Evolutionary conservation across 2,888 invertebrate species (phyloP).

Genomic region (Acanthopleura granulata): DNA sequence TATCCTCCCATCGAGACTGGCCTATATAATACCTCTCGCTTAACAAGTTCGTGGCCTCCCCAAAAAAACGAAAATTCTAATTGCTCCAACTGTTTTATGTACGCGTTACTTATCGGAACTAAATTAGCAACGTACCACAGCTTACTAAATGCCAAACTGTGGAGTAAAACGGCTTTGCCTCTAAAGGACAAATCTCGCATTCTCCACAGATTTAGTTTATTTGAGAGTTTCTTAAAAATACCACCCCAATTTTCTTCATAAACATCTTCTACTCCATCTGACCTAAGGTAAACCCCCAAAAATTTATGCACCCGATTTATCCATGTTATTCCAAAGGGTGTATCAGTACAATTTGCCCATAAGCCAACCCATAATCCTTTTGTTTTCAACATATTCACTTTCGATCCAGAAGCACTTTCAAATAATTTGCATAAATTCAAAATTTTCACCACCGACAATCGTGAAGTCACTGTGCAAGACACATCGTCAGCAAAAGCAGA

Average conservation of each 20-base stretch:
- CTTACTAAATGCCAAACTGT: background rate
- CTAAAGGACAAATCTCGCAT: background rate
- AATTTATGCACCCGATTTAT: background rate
- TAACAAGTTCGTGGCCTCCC: background rate
- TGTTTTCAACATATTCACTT: constrained; percentile 32
- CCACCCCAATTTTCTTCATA: background rate
- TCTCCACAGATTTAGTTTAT: background rate
- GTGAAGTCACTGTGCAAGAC: constrained; percentile 18
- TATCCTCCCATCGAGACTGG: background rate
- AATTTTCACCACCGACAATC: constrained; percentile 12
- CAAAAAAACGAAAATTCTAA: constrained; percentile 3
- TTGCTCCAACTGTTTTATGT: background rate
- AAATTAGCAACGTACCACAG: background rate
- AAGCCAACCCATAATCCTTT: constrained; percentile 32
- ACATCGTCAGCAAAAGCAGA: constrained; percentile 26
- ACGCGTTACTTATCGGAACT: background rate
- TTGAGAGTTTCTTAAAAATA: background rate
- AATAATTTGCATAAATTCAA: constrained; percentile 22
- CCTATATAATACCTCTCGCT: background rate
- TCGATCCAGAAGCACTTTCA: constrained; percentile 30
- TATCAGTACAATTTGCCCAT: constrained; percentile 33
- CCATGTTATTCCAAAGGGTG: constrained; percentile 1
- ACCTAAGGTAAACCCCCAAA: background rate
- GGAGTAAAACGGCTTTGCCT: background rate
- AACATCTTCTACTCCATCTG: background rate